phyloP scores from a whole-genome alignment of 2,113 vertebrate species.

The Salvelinus sp. region DNA sequence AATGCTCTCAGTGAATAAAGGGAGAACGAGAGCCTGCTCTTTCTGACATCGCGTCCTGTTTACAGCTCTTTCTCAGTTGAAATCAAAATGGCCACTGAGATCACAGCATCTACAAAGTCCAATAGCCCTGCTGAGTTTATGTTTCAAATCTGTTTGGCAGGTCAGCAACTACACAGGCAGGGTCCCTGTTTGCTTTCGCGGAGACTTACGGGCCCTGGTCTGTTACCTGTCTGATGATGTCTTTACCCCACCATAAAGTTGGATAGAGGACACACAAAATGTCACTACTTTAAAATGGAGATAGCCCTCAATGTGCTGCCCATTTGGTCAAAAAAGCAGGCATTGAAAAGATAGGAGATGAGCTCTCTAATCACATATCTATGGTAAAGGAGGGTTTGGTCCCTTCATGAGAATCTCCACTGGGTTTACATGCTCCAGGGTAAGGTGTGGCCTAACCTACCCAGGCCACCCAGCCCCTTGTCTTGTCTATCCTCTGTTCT shows the following conservation, averaged over 20 bases:
- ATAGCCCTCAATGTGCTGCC: too few species aligned
- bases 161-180: constrained; percentile 17
- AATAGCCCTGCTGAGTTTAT: constrained; percentile 24
- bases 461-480: too few species aligned
- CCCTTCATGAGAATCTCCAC: background rate
- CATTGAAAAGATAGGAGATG: too few species aligned
- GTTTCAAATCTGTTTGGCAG: constrained; percentile 23
- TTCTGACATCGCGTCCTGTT: constrained; percentile 10
- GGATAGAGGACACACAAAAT: too few species aligned
- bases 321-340: too few species aligned
- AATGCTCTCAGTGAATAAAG: background rate
- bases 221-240: background rate
- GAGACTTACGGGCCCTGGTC: background rate
- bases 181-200: background rate
- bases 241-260: background rate
- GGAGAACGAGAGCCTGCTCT: constrained; percentile 6
- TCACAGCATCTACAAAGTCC: constrained; percentile 3
- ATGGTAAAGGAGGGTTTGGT: background rate
- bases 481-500: too few species aligned
- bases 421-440: background rate
- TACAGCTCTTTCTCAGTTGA: constrained; percentile 33
- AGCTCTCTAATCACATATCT: too few species aligned
- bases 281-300: too few species aligned
- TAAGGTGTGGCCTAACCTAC: background rate
- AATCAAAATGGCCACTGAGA: constrained; percentile 32